Percentiles rank a stretch among this genome's conserved stretches.
These are phyloP conservation scores for Scartelaos histophorus DNA, from an alignment of 2,113 vertebrate genomes.

Conservation along the genomic window DNA sequence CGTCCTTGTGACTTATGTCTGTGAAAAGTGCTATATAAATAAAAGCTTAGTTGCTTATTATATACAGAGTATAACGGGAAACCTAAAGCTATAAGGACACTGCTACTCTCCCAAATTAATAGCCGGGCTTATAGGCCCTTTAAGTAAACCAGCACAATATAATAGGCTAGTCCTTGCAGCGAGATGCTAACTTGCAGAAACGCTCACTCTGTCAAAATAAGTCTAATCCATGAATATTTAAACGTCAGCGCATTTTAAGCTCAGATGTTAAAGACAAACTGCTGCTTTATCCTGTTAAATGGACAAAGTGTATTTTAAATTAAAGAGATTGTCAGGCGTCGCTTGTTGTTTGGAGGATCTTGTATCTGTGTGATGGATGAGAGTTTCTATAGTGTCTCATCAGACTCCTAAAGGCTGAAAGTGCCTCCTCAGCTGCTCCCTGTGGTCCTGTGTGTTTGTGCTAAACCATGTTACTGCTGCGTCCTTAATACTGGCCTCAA, in stretches of 20 bases:
- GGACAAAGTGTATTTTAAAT: neutral
- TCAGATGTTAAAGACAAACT: neutral
- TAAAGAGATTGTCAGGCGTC: neutral
- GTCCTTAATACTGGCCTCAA: conserved; percentile 22
- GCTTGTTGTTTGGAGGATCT: conserved; percentile 13
- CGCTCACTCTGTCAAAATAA: neutral
- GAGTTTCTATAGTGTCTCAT: conserved; percentile 12
- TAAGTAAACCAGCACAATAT: too few species aligned
- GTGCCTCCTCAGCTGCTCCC: conserved; percentile 46
- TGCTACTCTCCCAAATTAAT: too few species aligned
- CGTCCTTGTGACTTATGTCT: too few species aligned
- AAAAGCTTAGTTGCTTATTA: too few species aligned
- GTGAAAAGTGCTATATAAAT: too few species aligned
- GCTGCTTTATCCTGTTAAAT: neutral
- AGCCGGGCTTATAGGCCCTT: too few species aligned
- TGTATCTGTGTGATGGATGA: conserved; percentile 35
- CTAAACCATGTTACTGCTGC: conserved; percentile 42
- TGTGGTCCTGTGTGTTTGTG: conserved; percentile 2
- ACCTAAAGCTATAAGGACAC: too few species aligned
- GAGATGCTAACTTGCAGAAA: neutral
- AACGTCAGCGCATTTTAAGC: neutral
- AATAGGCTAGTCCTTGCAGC: neutral
- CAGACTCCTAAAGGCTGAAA: conserved; percentile 37
- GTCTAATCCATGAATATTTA: neutral
- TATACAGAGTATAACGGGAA: too few species aligned